Percentiles rank a stretch among this genome's conserved stretches.
These are phyloP conservation scores for Thaumatotibia leucotreta DNA, from an alignment of 1,140 invertebrate species.

Conservation along the genomic window DNA sequence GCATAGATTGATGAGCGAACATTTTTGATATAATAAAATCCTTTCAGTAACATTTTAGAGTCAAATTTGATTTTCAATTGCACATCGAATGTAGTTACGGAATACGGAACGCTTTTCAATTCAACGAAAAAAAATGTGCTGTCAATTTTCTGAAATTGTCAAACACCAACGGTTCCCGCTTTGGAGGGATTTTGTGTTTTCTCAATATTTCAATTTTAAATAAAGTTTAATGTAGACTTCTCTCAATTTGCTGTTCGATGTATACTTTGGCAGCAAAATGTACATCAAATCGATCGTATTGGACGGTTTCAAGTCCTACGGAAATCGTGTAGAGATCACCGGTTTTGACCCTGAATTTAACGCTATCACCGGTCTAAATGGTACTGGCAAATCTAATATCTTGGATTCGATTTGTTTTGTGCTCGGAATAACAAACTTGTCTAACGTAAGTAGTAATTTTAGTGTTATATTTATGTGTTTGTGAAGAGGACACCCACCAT, in stretches of 20 bases:
- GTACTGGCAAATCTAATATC: conserved; percentile 99
- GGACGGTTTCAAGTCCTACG: conserved; percentile 99
- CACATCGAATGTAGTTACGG: too few species aligned
- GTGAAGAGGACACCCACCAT: conserved; percentile 27
- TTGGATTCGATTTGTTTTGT: conserved; percentile 99
- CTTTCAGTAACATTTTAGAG: too few species aligned
- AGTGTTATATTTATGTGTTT: conserved; percentile 13
- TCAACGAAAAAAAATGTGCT: neutral
- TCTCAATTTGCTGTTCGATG: neutral
- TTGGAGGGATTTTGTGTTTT: neutral
- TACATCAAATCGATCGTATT: conserved; percentile 95
- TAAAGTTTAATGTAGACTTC: neutral
- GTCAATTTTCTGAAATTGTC: neutral
- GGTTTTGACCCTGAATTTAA: conserved; percentile 98
- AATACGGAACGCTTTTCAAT: neutral
- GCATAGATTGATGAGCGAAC: too few species aligned
- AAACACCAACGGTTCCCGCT: conserved; percentile 3
- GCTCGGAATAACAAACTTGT: conserved; percentile 95
- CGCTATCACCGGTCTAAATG: conserved; percentile 98
- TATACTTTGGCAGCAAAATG: conserved; percentile 79
- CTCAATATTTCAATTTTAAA: too few species aligned
- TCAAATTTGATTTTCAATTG: too few species aligned
- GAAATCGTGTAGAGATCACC: conserved; percentile 93
- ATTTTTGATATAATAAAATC: too few species aligned
- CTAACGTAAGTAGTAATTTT: conserved; percentile 82